Evolutionary conservation across 2,888 invertebrate genomes (phyloP).

Genomic region (Synergus japonicus): DNA sequence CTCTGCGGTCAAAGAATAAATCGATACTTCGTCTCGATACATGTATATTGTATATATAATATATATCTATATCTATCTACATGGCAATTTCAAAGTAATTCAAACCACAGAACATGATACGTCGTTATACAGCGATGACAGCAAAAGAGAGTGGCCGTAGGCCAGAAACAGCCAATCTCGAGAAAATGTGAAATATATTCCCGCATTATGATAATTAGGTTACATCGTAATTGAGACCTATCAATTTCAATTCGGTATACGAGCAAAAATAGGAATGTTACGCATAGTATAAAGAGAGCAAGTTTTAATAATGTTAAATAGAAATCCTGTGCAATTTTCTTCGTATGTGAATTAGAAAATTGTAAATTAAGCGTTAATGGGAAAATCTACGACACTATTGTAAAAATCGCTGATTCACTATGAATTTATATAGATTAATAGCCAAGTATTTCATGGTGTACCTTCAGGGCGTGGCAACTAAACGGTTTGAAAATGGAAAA

Average conservation of each 20-base stretch:
- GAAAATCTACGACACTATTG: constrained; percentile 15
- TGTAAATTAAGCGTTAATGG: neutral
- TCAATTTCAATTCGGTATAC: neutral
- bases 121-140: constrained; percentile 34
- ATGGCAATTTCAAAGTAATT: constrained; percentile 46
- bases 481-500: constrained; percentile 56
- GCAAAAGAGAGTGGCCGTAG: constrained; percentile 16
- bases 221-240: neutral
- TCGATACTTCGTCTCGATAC: constrained; percentile 20
- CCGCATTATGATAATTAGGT: constrained; percentile 17
- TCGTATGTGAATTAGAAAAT: neutral
- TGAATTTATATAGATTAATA: constrained; percentile 56
- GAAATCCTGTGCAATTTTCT: too few species aligned
- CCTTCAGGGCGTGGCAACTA: constrained; percentile 53
- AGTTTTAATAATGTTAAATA: too few species aligned
- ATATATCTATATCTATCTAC: constrained; percentile 22
- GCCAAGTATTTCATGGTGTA: constrained; percentile 46
- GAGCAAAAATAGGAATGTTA: neutral
- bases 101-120: constrained; percentile 56
- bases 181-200: constrained; percentile 22
- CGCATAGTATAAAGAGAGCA: neutral
- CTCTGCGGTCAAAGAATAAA: constrained; percentile 28
- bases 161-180: constrained; percentile 7
- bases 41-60: neutral
- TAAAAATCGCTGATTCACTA: constrained; percentile 48